These are phyloP conservation scores for Perithous albicinctus DNA, from an alignment of 2,888 invertebrate genomes.

Conservation along the genomic window DNA sequence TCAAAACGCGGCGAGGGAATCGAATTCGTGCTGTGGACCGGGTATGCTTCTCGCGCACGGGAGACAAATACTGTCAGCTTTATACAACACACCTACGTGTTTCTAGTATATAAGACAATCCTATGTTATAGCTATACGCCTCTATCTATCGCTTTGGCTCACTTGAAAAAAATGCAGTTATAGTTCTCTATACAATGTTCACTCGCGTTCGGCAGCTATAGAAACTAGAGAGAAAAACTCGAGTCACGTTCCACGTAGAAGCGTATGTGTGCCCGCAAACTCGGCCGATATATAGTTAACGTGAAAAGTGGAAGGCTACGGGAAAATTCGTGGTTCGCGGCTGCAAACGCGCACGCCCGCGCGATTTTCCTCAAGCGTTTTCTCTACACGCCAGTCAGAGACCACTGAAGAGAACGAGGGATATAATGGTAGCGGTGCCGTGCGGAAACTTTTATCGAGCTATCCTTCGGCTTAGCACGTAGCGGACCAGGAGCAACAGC, in stretches of 20 bases:
- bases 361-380: neutral
- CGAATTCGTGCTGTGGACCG: conserved; percentile 97
- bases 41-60: conserved; percentile 87
- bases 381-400: conserved; percentile 36
- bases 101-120: conserved; percentile 5
- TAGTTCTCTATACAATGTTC: conserved; percentile 51
- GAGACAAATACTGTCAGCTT: conserved; percentile 40
- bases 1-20: conserved; percentile 93
- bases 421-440: conserved; percentile 57
- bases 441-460: conserved; percentile 65
- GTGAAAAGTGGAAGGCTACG: conserved; percentile 21
- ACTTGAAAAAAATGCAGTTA: conserved; percentile 38
- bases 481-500: conserved; percentile 40
- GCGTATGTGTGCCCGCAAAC: conserved; percentile 11
- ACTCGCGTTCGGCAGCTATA: conserved; percentile 36
- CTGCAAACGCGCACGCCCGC: neutral
- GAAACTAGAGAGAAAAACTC: conserved; percentile 26
- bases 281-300: neutral
- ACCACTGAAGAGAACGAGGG: conserved; percentile 23
- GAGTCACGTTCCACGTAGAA: conserved; percentile 44
- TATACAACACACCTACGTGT: conserved; percentile 1
- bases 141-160: conserved; percentile 24
- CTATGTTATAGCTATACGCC: conserved; percentile 14
- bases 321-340: conserved; percentile 43
- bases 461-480: conserved; percentile 59